Evolutionary conservation across 2,888 invertebrate genomes (phyloP).

Genomic region (Platycheirus rosarum): DNA sequence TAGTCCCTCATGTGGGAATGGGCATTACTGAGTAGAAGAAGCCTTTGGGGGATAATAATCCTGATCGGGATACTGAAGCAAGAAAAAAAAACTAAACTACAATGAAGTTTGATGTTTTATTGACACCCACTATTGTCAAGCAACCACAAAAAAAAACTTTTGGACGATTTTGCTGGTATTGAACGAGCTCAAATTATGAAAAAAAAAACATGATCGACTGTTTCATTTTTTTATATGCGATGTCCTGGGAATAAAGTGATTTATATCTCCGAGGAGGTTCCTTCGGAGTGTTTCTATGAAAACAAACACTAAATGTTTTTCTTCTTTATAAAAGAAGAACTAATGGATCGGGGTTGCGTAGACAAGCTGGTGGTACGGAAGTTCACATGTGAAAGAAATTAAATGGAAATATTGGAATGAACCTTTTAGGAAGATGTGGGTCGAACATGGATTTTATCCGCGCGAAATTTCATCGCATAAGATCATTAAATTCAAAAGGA

Average conservation of each 20-base stretch:
- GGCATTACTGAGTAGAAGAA: conserved; percentile 19
- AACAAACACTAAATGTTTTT: conserved; percentile 5
- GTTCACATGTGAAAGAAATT: too few relatives aligned
- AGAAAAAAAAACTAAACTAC: conserved; percentile 37
- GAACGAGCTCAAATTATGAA: not conserved
- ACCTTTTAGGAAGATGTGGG: too few relatives aligned
- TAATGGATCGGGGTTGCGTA: too few relatives aligned
- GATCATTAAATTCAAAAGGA: too few relatives aligned
- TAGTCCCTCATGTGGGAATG: conserved; percentile 45
- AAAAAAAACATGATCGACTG: conserved; percentile 41
- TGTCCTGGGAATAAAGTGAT: conserved; percentile 59
- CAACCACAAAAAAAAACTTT: not conserved
- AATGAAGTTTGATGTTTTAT: conserved; percentile 59
- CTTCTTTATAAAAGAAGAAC: not conserved
- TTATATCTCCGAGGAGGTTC: conserved; percentile 51
- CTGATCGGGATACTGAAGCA: conserved; percentile 42
- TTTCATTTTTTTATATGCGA: conserved; percentile 64
- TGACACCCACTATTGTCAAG: conserved; percentile 4
- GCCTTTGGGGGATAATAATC: conserved; percentile 61
- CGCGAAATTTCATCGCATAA: too few relatives aligned
- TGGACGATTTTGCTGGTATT: too few relatives aligned
- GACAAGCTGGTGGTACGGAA: too few relatives aligned
- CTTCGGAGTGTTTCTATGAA: conserved; percentile 9
- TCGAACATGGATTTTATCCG: too few relatives aligned
- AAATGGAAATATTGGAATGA: too few relatives aligned